Conservation (phyloP, 2,888 invertebrate species). For the Plebejus melissa region DNA sequence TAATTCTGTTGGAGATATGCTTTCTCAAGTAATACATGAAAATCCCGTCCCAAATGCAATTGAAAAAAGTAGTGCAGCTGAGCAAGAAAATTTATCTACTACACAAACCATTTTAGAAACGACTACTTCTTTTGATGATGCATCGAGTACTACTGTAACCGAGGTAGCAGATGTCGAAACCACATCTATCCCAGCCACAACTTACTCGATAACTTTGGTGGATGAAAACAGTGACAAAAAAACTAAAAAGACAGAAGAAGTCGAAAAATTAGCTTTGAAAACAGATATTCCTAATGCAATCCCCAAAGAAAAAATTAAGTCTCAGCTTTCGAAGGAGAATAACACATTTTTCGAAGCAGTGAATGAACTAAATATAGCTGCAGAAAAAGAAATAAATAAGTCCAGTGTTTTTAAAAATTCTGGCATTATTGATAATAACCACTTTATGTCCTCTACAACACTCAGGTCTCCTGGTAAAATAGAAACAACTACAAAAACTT, state of each 20-base stretch:
- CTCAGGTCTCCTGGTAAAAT: neutral
- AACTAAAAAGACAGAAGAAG: constrained; percentile 32
- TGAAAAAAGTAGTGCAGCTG: constrained; percentile 32
- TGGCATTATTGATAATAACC: neutral
- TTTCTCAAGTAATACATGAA: constrained; percentile 68
- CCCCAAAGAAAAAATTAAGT: constrained; percentile 3
- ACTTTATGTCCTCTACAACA: neutral
- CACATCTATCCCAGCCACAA: constrained; percentile 21
- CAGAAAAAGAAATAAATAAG: neutral
- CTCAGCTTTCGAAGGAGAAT: neutral
- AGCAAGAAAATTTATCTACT: constrained; percentile 37
- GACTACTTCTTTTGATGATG: constrained; percentile 38
- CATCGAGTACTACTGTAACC: constrained; percentile 30
- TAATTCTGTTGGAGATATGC: constrained; percentile 69
- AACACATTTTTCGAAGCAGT: constrained; percentile 1
- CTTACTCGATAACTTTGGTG: neutral
- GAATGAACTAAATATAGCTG: constrained; percentile 4
- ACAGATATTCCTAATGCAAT: constrained; percentile 30
- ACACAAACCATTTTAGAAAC: constrained; percentile 42
- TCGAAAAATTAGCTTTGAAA: neutral
- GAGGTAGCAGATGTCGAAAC: constrained; percentile 34
- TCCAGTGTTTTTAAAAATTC: neutral
- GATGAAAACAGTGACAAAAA: constrained; percentile 23
- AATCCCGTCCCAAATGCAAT: constrained; percentile 39
- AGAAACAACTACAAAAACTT: constrained; percentile 5